Conservation (phyloP, 2,797 vertebrate genomes). For the Meriones psammophilus region DNA sequence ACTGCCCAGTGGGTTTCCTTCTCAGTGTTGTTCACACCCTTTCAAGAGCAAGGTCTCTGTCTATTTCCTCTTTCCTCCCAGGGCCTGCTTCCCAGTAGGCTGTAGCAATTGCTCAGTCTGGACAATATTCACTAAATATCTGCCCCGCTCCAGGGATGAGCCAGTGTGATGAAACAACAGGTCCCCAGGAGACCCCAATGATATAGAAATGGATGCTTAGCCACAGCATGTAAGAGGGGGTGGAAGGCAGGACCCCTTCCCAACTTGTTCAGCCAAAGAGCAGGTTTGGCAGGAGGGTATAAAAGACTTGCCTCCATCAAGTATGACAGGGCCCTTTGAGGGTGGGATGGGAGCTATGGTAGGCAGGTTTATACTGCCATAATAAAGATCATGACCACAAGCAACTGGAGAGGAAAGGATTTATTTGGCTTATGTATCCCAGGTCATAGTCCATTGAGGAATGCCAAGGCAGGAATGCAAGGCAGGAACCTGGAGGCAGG, state of each 20-base stretch:
- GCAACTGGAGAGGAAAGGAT: not conserved
- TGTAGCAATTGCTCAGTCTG: not conserved
- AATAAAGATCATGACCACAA: not conserved
- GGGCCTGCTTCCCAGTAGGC: not conserved
- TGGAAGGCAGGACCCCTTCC: not conserved
- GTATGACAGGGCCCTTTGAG: not conserved
- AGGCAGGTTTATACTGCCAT: not conserved
- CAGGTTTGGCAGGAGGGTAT: not conserved
- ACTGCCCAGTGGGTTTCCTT: not conserved
- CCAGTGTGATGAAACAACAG: not conserved
- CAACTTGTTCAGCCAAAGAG: not conserved
- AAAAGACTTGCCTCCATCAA: not conserved
- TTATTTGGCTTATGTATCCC: not conserved
- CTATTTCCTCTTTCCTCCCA: not conserved
- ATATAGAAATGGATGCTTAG: not conserved
- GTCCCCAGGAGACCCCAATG: not conserved
- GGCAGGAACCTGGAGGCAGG: not conserved
- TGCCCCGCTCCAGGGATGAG: not conserved
- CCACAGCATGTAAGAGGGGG: not conserved
- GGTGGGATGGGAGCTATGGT: not conserved
- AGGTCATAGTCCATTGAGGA: not conserved
- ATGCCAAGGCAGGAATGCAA: not conserved
- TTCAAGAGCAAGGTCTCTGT: not conserved
- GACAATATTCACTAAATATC: not conserved
- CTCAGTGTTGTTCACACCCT: not conserved